These are phyloP conservation scores for Portunus trituberculatus DNA, from an alignment of 1,140 invertebrate genomes.

Conservation along the genomic window DNA sequence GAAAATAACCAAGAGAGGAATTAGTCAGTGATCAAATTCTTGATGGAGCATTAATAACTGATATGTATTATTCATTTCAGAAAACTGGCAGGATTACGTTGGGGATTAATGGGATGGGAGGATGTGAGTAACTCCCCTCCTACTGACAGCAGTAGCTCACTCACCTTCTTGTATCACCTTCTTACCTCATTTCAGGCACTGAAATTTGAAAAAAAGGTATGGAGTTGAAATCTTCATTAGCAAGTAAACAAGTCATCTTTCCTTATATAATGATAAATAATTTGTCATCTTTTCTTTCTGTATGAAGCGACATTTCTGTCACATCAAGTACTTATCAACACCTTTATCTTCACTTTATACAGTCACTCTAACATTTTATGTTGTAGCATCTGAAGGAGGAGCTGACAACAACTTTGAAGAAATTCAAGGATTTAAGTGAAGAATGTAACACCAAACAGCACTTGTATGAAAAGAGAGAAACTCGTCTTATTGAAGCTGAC, in stretches of 20 bases:
- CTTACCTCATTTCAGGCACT: conserved; percentile 26
- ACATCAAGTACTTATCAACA: neutral
- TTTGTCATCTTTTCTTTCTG: too few relatives aligned
- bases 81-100: conserved; percentile 38
- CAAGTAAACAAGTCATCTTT: too few relatives aligned
- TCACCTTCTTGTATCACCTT: conserved; percentile 34
- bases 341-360: neutral
- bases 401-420: neutral
- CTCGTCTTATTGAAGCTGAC: conserved; percentile 46
- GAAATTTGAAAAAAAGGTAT: conserved; percentile 38
- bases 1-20: too few relatives aligned
- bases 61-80: neutral
- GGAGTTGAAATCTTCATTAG: too few relatives aligned
- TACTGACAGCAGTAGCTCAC: conserved; percentile 35
- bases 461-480: conserved; percentile 43
- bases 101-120: conserved; percentile 51
- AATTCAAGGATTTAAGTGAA: conserved; percentile 38
- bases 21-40: too few relatives aligned
- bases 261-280: too few relatives aligned
- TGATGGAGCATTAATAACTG: neutral
- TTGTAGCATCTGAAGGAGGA: conserved; percentile 49
- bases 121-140: conserved; percentile 39
- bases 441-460: neutral
- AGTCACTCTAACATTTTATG: neutral
- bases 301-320: neutral